A percentile compares a stretch with the other conserved stretches of the same genome.
These are phyloP conservation scores for Sarcoramphus papa DNA, from an alignment of 2,797 vertebrate genomes.

Conservation along the genomic window DNA sequence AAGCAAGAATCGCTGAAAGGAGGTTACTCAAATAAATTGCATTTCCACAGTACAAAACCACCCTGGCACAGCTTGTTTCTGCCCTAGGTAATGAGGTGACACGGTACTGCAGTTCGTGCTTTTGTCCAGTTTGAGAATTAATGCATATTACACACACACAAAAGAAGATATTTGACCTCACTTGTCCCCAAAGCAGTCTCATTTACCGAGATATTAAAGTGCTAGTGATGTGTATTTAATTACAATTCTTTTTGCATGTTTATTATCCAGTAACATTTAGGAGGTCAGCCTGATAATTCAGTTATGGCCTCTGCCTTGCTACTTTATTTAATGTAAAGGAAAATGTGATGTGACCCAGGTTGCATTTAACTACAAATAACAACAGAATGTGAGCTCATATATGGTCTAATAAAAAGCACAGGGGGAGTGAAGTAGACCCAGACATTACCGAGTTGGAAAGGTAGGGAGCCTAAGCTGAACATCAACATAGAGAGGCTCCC, in stretches of 20 bases:
- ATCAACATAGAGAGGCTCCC: not conserved
- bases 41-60: constrained; percentile 2
- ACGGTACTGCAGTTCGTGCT: not conserved
- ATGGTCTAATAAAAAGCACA: not conserved
- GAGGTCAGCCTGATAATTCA: constrained; percentile 57
- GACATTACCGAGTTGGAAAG: not conserved
- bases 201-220: constrained; percentile 60
- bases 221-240: constrained; percentile 61
- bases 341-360: constrained; percentile 14
- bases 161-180: constrained; percentile 65
- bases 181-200: constrained; percentile 64
- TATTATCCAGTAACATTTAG: constrained; percentile 69
- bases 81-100: constrained; percentile 33
- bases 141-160: constrained; percentile 62
- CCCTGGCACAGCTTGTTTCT: constrained; percentile 20
- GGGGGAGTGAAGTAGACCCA: not conserved
- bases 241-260: constrained; percentile 60
- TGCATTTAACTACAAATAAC: constrained; percentile 18
- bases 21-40: constrained; percentile 31
- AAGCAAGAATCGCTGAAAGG: not conserved
- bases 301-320: constrained; percentile 15
- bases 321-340: constrained; percentile 32
- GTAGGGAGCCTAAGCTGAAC: not conserved
- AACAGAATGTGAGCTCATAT: not conserved
- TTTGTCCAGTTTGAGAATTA: constrained; percentile 53